These are phyloP conservation scores for Hoplostethus atlanticus DNA, from an alignment of 2,797 vertebrate genomes.

Conservation along the genomic window DNA sequence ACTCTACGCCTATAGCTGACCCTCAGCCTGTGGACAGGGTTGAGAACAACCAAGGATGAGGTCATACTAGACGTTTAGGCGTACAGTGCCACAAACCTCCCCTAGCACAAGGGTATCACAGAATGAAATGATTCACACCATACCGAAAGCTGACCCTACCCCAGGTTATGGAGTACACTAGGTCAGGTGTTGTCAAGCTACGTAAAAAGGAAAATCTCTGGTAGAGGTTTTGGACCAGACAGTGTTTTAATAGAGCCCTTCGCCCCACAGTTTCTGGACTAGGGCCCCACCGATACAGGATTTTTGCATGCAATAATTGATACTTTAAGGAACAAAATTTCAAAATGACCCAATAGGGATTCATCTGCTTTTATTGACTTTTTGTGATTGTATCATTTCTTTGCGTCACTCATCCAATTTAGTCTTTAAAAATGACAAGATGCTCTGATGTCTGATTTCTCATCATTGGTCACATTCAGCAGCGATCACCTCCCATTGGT, in stretches of 20 bases:
- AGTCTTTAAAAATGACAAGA: background rate
- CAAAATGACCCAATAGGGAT: background rate
- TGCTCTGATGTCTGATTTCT: background rate
- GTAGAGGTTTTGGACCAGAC: conserved; percentile 10
- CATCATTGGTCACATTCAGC: background rate
- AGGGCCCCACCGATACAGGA: background rate
- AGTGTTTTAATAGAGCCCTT: background rate
- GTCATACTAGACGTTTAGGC: background rate
- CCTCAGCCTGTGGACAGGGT: conserved; percentile 82
- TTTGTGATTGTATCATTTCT: conserved; percentile 16
- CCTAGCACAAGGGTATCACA: background rate
- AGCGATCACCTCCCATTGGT: background rate
- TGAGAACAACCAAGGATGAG: background rate
- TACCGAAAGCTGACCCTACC: conserved; percentile 4
- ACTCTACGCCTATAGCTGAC: conserved; percentile 81
- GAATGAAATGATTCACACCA: background rate
- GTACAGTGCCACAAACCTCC: background rate
- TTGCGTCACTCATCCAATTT: background rate
- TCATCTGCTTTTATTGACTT: conserved; percentile 13
- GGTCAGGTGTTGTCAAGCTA: conserved; percentile 26
- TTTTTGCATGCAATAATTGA: background rate
- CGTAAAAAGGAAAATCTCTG: background rate
- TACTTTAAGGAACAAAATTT: background rate
- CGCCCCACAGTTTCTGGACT: background rate
- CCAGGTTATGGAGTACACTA: background rate